Base-by-base conservation (phyloP, 2,797 vertebrate species). In the Acomys russatus region DNA sequence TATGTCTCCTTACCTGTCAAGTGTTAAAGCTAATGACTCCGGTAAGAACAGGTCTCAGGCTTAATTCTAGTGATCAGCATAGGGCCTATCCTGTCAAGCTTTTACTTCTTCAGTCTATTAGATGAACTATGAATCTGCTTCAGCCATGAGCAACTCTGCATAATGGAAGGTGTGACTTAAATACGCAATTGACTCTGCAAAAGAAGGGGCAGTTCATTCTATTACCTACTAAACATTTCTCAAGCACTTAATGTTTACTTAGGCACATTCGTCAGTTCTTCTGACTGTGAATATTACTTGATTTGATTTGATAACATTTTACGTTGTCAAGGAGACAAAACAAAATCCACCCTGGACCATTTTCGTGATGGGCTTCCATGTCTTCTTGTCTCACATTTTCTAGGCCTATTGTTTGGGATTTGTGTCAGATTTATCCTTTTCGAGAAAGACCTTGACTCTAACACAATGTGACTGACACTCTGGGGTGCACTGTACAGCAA, bases 191-290 rank as follows among this genome's bases (percentile, higher is more conserved):
- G 56, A 49, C 78, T 89, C 94, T 88, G 7, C n/a, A 85, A 73
- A 95, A 71, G 76, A 61, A 90, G 56, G 25, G 95, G n/a, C 33
- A 90, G 84, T 64, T 23, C n/a, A 83, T 56, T 93, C 35, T 59
- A 20, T 73, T 79, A 76, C 51, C 73, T 64, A 92, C 91, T 87
- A 94, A 79, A 94, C 83, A 94, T 87, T 94, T 92, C 82, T 90
- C 35, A 87, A 84, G 49, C 80, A 68, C 22, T 71, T 90, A 61
- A 35, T 70, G 54, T 49, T n/a, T 33, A 83, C 18, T 64, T 25
- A 70, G 23, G 66, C 78, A 51, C 14, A 22, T 76, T 91, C 86
- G 17, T 80, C 66, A 68, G 79, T 33, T 70, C 92, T 94, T 2
- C 61, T 78, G 76, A 87, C 38, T 96, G 86, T 95, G 80, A 88